Conservation (phyloP, 2,113 vertebrate species). For the Tragelaphus strepsiceros region DNA sequence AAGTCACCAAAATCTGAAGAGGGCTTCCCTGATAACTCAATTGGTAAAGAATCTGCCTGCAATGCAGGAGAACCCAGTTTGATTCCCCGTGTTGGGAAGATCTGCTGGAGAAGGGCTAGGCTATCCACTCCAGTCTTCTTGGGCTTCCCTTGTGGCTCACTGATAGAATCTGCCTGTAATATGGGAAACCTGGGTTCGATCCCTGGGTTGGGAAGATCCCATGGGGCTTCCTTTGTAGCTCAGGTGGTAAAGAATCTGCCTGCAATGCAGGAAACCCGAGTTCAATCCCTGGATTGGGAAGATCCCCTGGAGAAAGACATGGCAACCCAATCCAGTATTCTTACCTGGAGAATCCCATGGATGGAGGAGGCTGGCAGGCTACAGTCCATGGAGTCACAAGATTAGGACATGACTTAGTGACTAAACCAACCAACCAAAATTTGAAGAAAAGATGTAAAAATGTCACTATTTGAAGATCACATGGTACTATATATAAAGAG, state of each 20-base stretch:
- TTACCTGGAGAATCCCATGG: not conserved
- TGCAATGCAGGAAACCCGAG: not conserved
- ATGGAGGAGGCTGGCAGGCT: not conserved
- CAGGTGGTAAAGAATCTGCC: not conserved
- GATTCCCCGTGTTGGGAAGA: no score
- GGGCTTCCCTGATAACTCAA: not conserved
- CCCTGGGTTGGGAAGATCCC: not conserved
- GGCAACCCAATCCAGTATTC: not conserved
- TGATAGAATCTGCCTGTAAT: not conserved
- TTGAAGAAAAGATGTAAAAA: not conserved
- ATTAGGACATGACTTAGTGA: rapidly evolving
- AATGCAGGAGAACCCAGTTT: not conserved
- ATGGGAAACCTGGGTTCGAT: not conserved
- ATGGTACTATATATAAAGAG: not conserved
- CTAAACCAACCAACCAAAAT: not conserved
- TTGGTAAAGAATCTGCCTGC: not conserved
- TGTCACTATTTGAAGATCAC: not conserved
- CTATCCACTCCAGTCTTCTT: not conserved
- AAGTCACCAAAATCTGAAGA: not conserved
- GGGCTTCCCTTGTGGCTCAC: not conserved
- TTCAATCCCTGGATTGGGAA: not conserved
- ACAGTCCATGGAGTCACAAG: not conserved
- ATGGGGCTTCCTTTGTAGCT: no score
- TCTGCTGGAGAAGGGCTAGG: no score
- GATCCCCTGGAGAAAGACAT: not conserved